A percentile compares a stretch with the other conserved stretches of the same genome.
Conservation (phyloP, 2,797 vertebrate genomes). For the Cossypha heuglini region DNA sequence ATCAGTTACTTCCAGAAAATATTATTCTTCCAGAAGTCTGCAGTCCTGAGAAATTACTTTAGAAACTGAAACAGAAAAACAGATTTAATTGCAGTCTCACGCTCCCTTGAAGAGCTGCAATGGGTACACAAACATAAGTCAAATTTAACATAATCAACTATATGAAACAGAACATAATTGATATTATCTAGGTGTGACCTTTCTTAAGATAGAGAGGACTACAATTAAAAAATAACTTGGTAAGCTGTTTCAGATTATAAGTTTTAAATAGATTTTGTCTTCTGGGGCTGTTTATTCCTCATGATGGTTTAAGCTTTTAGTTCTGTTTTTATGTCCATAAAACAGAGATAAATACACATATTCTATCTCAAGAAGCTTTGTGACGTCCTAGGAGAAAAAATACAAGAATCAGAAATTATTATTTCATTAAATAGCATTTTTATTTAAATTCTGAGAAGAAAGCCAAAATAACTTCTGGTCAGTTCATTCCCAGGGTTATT, state of each 20-base stretch:
- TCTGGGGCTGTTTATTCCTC: neutral
- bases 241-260: neutral
- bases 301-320: neutral
- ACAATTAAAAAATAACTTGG: neutral
- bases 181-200: neutral
- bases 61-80: neutral
- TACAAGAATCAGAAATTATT: neutral
- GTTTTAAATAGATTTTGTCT: neutral
- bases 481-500: neutral
- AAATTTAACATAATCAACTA: neutral
- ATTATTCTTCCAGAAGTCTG: neutral
- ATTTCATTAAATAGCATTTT: neutral
- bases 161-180: neutral
- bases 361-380: neutral
- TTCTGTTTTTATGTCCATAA: neutral
- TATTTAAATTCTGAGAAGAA: neutral
- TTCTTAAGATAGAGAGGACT: neutral
- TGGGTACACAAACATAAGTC: neutral
- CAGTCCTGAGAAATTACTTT: neutral
- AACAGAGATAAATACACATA: neutral
- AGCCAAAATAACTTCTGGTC: neutral
- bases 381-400: neutral
- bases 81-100: neutral
- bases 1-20: neutral
- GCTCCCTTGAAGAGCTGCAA: neutral